A percentile compares a stretch with the other conserved stretches of the same genome.
Conservation (phyloP, 2,797 vertebrate species). For the Sparus aurata region DNA sequence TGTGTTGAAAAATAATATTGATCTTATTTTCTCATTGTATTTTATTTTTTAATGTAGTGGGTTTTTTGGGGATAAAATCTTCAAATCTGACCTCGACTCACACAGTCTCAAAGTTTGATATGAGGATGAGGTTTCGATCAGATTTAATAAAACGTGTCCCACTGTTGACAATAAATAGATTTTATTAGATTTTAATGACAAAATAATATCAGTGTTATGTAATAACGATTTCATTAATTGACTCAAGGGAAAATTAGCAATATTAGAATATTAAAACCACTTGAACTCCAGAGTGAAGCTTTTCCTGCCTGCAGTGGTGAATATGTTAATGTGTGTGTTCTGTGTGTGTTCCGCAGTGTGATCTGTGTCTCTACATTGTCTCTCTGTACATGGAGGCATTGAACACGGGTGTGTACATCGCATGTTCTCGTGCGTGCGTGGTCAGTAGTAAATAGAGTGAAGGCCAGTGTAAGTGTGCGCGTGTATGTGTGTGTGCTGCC, state of each 20-base stretch:
- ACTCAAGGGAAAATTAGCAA: not conserved
- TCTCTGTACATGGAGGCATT: not conserved
- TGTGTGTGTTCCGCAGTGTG: constrained; percentile 9
- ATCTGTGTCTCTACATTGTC: not conserved
- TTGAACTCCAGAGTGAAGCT: not conserved
- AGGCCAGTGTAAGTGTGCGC: not conserved
- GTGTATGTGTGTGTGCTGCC: constrained; percentile 11
- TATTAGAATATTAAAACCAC: constrained; percentile 24
- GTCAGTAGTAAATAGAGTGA: constrained; percentile 3
- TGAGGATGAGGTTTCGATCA: not conserved
- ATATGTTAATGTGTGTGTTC: constrained; percentile 18
- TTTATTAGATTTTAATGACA: fast-evolving
- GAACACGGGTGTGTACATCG: not conserved
- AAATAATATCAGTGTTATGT: not conserved
- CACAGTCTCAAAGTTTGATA: not conserved
- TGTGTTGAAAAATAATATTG: not conserved
- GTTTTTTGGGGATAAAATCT: not conserved
- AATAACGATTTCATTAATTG: not conserved
- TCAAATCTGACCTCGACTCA: not conserved
- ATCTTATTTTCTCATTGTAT: not conserved
- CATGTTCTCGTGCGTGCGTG: not conserved
- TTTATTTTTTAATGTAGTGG: not conserved
- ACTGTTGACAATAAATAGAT: not conserved
- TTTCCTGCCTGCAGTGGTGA: constrained; percentile 19
- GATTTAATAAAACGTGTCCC: not conserved